Evolutionary conservation across 2,113 vertebrate genomes (phyloP).

Genomic region (Emydocephalus ijimae): DNA sequence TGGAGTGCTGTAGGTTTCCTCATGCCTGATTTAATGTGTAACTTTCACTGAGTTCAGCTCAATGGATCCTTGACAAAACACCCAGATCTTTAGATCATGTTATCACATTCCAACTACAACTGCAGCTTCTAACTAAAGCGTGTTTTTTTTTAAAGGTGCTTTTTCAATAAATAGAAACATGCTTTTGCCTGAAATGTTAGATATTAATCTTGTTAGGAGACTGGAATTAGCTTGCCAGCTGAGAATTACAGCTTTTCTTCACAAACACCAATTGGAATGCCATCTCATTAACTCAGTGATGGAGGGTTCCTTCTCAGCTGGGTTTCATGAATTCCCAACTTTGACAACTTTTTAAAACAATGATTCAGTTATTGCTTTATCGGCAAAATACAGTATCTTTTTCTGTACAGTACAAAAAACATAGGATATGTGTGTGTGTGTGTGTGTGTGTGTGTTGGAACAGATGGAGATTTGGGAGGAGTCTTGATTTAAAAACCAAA

Average conservation of each 20-base stretch:
- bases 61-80: not conserved
- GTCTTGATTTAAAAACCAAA: not conserved
- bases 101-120: not conserved
- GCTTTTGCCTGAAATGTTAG: not conserved
- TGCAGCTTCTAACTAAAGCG: not conserved
- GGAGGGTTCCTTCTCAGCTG: not conserved
- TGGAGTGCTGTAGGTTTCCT: not conserved
- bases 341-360: not conserved
- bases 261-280: not conserved
- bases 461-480: not conserved
- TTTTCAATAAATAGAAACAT: conserved; percentile 23
- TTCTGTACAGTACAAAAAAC: conserved; percentile 23
- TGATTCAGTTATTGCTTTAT: conserved; percentile 3
- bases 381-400: conserved; percentile 2
- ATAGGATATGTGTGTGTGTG: not conserved
- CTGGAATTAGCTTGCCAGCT: not conserved
- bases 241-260: not conserved
- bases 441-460: not conserved
- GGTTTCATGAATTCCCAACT: not conserved
- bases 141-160: not conserved
- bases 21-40: not conserved
- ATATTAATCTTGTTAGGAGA: conserved; percentile 6
- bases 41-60: not conserved
- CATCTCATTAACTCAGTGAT: not conserved
- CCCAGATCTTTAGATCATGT: not conserved